Evolutionary conservation across 1,140 invertebrate species (phyloP).

Genomic region (Coboldia fuscipes): DNA sequence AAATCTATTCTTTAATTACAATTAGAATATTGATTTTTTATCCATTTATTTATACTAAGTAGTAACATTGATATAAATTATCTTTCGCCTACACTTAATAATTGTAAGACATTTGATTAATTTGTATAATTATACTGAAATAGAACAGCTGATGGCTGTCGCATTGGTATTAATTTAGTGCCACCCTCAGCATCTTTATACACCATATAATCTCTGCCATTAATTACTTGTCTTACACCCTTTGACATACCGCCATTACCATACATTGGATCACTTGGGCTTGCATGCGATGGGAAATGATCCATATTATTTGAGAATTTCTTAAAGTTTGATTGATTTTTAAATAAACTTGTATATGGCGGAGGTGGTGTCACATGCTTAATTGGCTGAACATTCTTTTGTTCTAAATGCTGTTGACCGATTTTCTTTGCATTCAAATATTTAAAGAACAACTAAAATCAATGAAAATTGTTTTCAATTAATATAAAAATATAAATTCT

Average conservation of each 20-base stretch:
- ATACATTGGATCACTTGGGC: conserved; percentile 8
- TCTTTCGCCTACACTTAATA: too few species aligned
- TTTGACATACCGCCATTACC: background rate
- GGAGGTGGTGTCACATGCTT: conserved; percentile 22
- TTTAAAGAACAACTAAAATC: too few species aligned
- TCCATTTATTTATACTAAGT: too few species aligned
- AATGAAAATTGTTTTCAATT: too few species aligned
- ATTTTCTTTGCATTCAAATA: background rate
- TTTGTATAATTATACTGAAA: conserved; percentile 33
- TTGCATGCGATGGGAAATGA: conserved; percentile 20
- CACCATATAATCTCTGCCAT: conserved; percentile 51
- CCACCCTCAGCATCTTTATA: conserved; percentile 30
- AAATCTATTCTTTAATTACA: too few species aligned
- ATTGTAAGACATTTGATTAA: conserved; percentile 7
- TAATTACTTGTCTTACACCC: conserved; percentile 29
- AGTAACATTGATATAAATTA: too few species aligned
- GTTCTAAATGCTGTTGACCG: background rate
- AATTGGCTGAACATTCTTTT: background rate
- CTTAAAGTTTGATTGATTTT: too few species aligned
- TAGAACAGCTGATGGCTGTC: conserved; percentile 46
- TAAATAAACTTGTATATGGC: conserved; percentile 23
- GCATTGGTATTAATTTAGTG: conserved; percentile 38
- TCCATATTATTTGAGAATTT: too few species aligned
- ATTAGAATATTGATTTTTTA: too few species aligned
- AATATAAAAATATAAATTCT: too few species aligned